These are phyloP conservation scores for Morinoia aosen DNA, from an alignment of 2,888 invertebrate species.

Conservation along the genomic window DNA sequence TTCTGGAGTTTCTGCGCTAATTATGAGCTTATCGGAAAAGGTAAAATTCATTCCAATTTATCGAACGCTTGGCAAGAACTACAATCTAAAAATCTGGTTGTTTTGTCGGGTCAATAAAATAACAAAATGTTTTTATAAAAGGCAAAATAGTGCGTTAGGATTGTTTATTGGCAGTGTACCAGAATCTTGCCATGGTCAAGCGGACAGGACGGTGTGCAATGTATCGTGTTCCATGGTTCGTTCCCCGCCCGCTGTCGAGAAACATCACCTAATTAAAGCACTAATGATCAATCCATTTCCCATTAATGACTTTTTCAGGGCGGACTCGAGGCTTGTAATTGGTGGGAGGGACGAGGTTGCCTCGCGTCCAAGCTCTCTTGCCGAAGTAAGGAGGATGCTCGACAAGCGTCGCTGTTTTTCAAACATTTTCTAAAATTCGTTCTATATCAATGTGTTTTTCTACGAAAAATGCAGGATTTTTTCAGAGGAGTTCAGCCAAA, in stretches of 20 bases:
- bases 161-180: neutral
- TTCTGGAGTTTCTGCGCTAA: neutral
- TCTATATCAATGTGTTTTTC: neutral
- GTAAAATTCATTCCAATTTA: neutral
- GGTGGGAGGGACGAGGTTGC: constrained; percentile 7
- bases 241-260: constrained; percentile 23
- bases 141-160: neutral
- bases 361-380: neutral
- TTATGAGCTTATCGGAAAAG: neutral
- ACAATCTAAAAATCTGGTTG: neutral
- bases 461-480: neutral
- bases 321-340: constrained; percentile 26
- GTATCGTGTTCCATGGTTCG: constrained; percentile 29
- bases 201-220: constrained; percentile 18
- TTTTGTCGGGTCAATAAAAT: neutral
- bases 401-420: neutral
- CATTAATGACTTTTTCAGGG: constrained; percentile 46
- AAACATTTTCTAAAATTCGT: neutral
- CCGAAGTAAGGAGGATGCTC: neutral
- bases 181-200: neutral
- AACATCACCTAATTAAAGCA: constrained; percentile 50
- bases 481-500: too few relatives aligned
- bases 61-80: neutral
- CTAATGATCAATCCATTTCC: constrained; percentile 51
- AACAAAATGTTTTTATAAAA: neutral